Base-by-base conservation (phyloP, 2,888 invertebrate species). In the Drosophila buzzatii region DNA sequence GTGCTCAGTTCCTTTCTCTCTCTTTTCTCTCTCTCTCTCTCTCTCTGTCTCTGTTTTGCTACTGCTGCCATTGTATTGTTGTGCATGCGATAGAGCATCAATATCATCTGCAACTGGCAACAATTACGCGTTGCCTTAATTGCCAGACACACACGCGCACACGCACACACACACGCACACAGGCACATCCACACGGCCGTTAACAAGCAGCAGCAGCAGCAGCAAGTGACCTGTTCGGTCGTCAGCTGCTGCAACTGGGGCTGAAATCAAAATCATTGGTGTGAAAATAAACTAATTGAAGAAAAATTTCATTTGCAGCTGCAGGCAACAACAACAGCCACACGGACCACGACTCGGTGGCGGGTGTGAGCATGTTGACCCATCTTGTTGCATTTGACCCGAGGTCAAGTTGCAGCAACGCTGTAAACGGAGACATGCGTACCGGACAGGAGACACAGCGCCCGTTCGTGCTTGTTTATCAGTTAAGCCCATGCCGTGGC, bases 261-360 rank as follows among this genome's bases (percentile, higher is more conserved):
- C 63, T 78, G 89, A 82, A 85, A 85, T 85, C 85, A 89, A 85
- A 86, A 85, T 81, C 86, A 89, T 86, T 85, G 82, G 87, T 80
- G 89, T 89, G 89, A 87, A 87, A 89, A 87, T 87, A 87, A 87
- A 89, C 86, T 87, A 89, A 87, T 89, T 87, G 89, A 89, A 87
- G 87, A 87, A 89, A 85, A 86, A 85, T 85, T 86, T 78, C 84
- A 86, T 84, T 84, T 85, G 70, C 84, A 76, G 59, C 62, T 67
- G 60, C 59, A 49, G 52, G 0, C 45, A 14, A 14, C 37, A 14
- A 20, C 20, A 14, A 23, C 45, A 27, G 45, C 45, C 31, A n/a
- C 47, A 47, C 47, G 27, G 49, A 31, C 49, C n/a, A 31, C 47
- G 16, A 44, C 23, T 14, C 14, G 7, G 45, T 18, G 44, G 23